Conservation (phyloP, 2,888 invertebrate species). For the Volucella zonaria region DNA sequence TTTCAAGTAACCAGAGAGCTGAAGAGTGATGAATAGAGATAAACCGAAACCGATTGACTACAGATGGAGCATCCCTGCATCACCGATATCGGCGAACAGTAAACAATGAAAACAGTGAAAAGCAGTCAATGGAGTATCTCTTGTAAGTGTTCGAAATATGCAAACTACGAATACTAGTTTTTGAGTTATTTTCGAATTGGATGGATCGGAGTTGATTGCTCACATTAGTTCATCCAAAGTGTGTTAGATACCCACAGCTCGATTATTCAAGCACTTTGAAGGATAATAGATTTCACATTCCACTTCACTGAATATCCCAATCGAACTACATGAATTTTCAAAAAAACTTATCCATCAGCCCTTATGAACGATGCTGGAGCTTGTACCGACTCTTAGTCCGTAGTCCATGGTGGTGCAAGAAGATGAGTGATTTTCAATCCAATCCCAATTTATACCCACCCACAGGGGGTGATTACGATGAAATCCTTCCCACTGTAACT, state of each 20-base stretch:
- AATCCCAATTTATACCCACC: neutral
- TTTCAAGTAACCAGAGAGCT: constrained; percentile 59
- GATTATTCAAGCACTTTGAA: constrained; percentile 52
- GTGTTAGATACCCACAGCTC: constrained; percentile 17
- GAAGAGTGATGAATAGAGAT: constrained; percentile 43
- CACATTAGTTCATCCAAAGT: neutral
- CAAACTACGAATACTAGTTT: constrained; percentile 17
- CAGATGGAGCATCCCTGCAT: constrained; percentile 1
- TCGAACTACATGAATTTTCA: constrained; percentile 25
- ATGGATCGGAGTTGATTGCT: constrained; percentile 4
- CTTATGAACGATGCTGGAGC: constrained; percentile 3
- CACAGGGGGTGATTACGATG: constrained; percentile 3
- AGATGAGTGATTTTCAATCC: neutral
- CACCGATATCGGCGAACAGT: neutral
- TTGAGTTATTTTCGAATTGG: constrained; percentile 40
- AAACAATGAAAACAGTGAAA: too few species aligned
- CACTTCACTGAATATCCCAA: constrained; percentile 20
- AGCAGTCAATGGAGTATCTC: constrained; percentile 11
- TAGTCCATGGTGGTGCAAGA: constrained; percentile 33
- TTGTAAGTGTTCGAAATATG: constrained; percentile 29
- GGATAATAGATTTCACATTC: constrained; percentile 52
- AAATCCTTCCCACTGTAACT: neutral
- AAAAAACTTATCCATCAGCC: constrained; percentile 32
- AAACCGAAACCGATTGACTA: constrained; percentile 11
- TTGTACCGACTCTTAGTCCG: neutral